Base-by-base conservation (phyloP, 2,797 vertebrate species). In the Thaleichthys pacificus region DNA sequence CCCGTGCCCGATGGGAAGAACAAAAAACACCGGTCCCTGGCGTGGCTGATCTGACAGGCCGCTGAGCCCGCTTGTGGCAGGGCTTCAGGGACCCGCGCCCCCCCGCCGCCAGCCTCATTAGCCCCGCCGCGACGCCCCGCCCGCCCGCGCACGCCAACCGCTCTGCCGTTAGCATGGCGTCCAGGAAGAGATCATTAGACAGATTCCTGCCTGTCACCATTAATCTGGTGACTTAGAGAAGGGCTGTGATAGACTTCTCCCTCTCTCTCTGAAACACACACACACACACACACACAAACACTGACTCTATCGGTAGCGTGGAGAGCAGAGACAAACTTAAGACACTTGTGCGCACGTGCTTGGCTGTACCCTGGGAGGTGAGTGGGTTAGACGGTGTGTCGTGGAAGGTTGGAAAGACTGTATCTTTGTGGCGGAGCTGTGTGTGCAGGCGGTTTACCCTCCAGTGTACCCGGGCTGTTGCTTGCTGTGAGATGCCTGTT, bases 171-270 rank as follows among this genome's bases (percentile, higher is more conserved):
- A 93, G 91, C 92, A 91, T 93, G 92, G 86, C 86, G 88, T 92
- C 92, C 92, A 92, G 89, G 88, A 93, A 91, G 91, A 93, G 89
- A 93, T 92, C 91, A 93, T 93, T 93, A 93, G 90, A 93, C 88
- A 90, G 89, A 92, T 92, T 88, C 90, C 89, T 93, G 91, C 91
- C 92, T 94, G 93, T 94, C 92, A 93, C 90, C 92, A 91, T 93
- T 94, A 93, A 94, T 93, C 92, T 93, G 90, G 89, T 32, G 90
- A 91, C 73, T 90, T 90, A 88, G 91, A 88, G 91, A 91, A 87
- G 84, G 81, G 89, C 88, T 91, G 89, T 91, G 89, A 91, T 88
- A 81, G 87, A 90, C 85, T 85, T 65, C 72, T 61, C 58, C 61
- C 47, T 78, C 76, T 61, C 58, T 65, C 47, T 78, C 76, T 61